A percentile compares a stretch with the other conserved stretches of the same genome.
These are phyloP conservation scores for Drosophila virilis DNA, from an alignment of 1,140 invertebrate genomes.

Conservation along the genomic window DNA sequence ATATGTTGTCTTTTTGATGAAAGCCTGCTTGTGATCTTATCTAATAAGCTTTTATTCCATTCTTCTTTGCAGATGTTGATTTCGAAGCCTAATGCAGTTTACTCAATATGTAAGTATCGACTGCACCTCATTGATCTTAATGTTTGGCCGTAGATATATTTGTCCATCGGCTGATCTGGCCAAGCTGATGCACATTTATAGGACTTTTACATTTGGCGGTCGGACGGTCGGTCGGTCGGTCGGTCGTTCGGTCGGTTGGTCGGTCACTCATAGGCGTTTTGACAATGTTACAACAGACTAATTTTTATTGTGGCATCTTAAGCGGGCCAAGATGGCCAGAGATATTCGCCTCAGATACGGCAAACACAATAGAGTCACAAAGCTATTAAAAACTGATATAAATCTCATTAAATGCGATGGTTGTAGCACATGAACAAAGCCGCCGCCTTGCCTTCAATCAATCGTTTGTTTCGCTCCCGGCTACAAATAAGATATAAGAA, in stretches of 20 bases:
- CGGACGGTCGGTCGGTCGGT: background rate
- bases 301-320: constrained; percentile 53
- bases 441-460: constrained; percentile 72
- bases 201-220: constrained; percentile 31
- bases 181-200: background rate
- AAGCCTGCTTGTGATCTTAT: constrained; percentile 17
- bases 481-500: constrained; percentile 56
- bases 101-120: constrained; percentile 38
- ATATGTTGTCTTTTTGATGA: too few relatives aligned
- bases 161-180: background rate
- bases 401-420: constrained; percentile 80
- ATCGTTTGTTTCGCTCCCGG: constrained; percentile 75
- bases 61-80: constrained; percentile 34
- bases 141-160: background rate
- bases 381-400: constrained; percentile 82
- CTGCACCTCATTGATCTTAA: constrained; percentile 2
- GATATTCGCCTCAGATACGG: constrained; percentile 56
- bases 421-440: constrained; percentile 78
- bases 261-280: constrained; percentile 56
- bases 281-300: constrained; percentile 64
- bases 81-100: constrained; percentile 6
- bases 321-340: constrained; percentile 41
- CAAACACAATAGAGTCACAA: constrained; percentile 76
- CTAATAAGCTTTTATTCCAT: constrained; percentile 9
- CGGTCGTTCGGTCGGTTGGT: background rate